phyloP scores from a whole-genome alignment of 2,797 vertebrate genomes.

The Poeciliopsis paucimaculata region DNA sequence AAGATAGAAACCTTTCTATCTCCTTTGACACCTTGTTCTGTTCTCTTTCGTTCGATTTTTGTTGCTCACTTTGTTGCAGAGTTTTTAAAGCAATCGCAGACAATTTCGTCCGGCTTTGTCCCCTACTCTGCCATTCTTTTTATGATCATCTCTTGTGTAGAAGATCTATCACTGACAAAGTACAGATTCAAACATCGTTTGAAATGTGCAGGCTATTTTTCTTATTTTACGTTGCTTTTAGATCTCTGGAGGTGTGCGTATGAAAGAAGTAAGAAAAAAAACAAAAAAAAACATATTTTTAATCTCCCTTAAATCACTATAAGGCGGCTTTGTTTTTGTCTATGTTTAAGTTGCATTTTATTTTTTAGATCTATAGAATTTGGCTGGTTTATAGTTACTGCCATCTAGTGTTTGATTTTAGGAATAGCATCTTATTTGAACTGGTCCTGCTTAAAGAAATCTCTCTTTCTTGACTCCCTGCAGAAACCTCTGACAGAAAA shows the following conservation, averaged over 20 bases:
- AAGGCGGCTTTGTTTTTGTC: slow-evolving; percentile 6
- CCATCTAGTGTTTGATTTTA: slow-evolving; percentile 45
- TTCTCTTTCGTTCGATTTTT: slow-evolving; percentile 8
- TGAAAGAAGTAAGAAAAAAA: background rate
- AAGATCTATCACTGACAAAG: slow-evolving; percentile 16
- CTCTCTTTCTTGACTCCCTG: slow-evolving; percentile 52
- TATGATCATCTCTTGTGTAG: slow-evolving; percentile 9
- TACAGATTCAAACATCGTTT: background rate
- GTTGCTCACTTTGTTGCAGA: background rate
- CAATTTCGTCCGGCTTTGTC: slow-evolving; percentile 17
- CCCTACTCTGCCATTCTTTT: background rate
- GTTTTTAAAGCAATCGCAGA: slow-evolving; percentile 28
- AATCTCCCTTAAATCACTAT: background rate
- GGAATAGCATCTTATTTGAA: slow-evolving; percentile 5
- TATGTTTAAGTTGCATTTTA: background rate
- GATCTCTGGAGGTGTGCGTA: slow-evolving; percentile 14
- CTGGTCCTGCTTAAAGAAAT: slow-evolving; percentile 54
- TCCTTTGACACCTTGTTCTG: slow-evolving; percentile 12
- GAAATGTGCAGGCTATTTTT: slow-evolving; percentile 13
- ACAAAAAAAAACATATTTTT: background rate
- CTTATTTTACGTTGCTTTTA: slow-evolving; percentile 14
- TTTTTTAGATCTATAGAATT: background rate
- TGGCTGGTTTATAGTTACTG: slow-evolving; percentile 34
- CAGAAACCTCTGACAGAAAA: slow-evolving; percentile 84
- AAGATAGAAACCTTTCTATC: background rate